Evolutionary conservation across 2,888 invertebrate species (phyloP), one percentile per base, ranked within the genome.

Genomic region (Homarus gammarus): DNA sequence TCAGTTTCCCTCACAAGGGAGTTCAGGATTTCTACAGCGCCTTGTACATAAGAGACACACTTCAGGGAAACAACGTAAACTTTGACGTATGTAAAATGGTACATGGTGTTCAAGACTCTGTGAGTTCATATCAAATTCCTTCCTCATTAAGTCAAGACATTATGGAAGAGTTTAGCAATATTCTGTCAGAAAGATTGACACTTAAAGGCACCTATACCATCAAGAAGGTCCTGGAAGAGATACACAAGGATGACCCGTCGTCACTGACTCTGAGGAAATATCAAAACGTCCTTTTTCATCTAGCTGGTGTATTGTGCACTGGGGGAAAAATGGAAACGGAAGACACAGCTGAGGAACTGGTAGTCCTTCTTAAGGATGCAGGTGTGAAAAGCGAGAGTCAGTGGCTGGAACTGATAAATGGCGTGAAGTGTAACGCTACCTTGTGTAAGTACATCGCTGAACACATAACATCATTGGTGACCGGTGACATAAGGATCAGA

Each of bases 21-120:
- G n/a, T 78, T 15, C 85, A 86, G 49, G 85, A 86, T 12, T 86
- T 78, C 36, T 68, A 77, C 12, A 31, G 64, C n/a, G 85, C 85
- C 2, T 0, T 86, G 51, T 78, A 49, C 33, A 15, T 86, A 5
- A n/a, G n/a, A n/a, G n/a, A n/a, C n/a, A n/a, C n/a, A n/a, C n/a
- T n/a, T n/a, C n/a, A n/a, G n/a, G n/a, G n/a, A n/a, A n/a, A n/a
- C n/a, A n/a, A n/a, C n/a, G n/a, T n/a, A n/a, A n/a, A n/a, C n/a
- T n/a, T n/a, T n/a, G n/a, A n/a, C n/a, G n/a, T n/a, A n/a, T n/a
- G n/a, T n/a, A n/a, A n/a, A n/a, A n/a, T n/a, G n/a, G n/a, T n/a
- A n/a, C n/a, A n/a, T n/a, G n/a, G n/a, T n/a, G n/a, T n/a, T n/a
- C n/a, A n/a, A n/a, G n/a, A n/a, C n/a, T n/a, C n/a, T n/a, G n/a